Base-by-base conservation (phyloP, 2,113 vertebrate species). In the Prionailurus bengalensis region DNA sequence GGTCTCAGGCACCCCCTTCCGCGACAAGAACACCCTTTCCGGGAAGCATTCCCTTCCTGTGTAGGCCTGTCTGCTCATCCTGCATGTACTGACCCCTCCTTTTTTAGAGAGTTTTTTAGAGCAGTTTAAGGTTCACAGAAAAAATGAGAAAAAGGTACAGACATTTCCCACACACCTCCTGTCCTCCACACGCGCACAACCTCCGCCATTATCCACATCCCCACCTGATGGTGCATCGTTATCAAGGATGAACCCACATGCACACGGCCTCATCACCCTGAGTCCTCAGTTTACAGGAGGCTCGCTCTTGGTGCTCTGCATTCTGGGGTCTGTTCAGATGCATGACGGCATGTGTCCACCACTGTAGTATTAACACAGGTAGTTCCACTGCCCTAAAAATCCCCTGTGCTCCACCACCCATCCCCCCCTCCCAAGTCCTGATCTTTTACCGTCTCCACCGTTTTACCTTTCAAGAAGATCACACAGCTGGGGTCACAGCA, bases 261-360 rank as follows among this genome's bases (percentile, higher is more conserved):
- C 33, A 27, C 65, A 14, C 2, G 3, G 51, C 45, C 55, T 29
- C 5, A 39, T 39, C 66, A 71, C 33, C 13, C 23, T 4, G 66
- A 87, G 23, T 87, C 14, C 14, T 12, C 1, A 4, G n/a, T 39
- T 14, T 23, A 70, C 21, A n/a, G 9, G 4, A 39, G 68, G 51
- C 66, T 4, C 85, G 17, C 66, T 71, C 84, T 53, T 0, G 48
- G 5, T 58, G n/a, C 3, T 29, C 33, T 36, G 14, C 33, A 8
- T 39, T 39, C 85, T 86, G 4, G 51, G 11, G 51, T 73, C 2
- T 31, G n/a, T 68, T 58, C 68, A 58, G 12, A 58, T n/a, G 31
- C 10, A 0, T 25, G 63, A 36, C 6, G 21, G 21, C 9, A 7
- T 0, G 16, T 31, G 6, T 19, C 68, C 17, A 13, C 42, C 25